phyloP scores from a whole-genome alignment of 1,140 invertebrate species.

The Cotesia vestalis region DNA sequence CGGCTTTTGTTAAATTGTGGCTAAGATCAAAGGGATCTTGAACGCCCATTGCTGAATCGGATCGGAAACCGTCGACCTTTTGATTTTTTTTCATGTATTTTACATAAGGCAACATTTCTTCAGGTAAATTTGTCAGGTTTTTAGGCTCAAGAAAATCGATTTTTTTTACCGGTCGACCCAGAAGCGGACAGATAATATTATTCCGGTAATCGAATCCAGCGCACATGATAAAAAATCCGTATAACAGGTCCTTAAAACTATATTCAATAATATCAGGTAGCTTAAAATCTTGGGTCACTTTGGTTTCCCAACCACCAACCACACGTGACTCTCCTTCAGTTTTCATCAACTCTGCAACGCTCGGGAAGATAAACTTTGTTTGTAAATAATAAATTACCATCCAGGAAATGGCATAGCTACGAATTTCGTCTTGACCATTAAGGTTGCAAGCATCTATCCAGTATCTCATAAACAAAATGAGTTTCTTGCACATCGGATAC shows the following conservation, averaged over 20 bases:
- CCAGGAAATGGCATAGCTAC: slow-evolving; percentile 50
- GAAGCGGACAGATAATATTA: slow-evolving; percentile 62
- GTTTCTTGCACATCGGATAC: slow-evolving; percentile 51
- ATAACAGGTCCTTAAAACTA: slow-evolving; percentile 53
- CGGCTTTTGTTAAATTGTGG: slow-evolving; percentile 61
- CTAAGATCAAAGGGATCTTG: slow-evolving; percentile 67
- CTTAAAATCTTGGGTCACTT: slow-evolving; percentile 28
- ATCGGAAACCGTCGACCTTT: slow-evolving; percentile 47
- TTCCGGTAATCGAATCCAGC: slow-evolving; percentile 62
- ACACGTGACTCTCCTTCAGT: slow-evolving; percentile 37
- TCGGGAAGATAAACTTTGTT: slow-evolving; percentile 48
- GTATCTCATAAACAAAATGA: slow-evolving; percentile 64
- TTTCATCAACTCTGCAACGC: slow-evolving; percentile 45
- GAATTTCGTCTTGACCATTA: slow-evolving; percentile 40
- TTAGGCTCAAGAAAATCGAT: slow-evolving; percentile 38
- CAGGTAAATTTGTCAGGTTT: slow-evolving; percentile 41
- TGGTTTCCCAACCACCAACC: slow-evolving; percentile 44
- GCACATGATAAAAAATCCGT: slow-evolving; percentile 66
- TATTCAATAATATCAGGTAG: background rate
- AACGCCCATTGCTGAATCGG: slow-evolving; percentile 59
- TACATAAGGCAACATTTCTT: slow-evolving; percentile 47
- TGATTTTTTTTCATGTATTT: slow-evolving; percentile 40
- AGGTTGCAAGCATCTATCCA: slow-evolving; percentile 58
- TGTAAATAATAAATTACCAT: slow-evolving; percentile 55
- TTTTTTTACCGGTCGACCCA: slow-evolving; percentile 57